Conservation (phyloP, 2,113 vertebrate species). For the Hypomesus transpacificus region DNA sequence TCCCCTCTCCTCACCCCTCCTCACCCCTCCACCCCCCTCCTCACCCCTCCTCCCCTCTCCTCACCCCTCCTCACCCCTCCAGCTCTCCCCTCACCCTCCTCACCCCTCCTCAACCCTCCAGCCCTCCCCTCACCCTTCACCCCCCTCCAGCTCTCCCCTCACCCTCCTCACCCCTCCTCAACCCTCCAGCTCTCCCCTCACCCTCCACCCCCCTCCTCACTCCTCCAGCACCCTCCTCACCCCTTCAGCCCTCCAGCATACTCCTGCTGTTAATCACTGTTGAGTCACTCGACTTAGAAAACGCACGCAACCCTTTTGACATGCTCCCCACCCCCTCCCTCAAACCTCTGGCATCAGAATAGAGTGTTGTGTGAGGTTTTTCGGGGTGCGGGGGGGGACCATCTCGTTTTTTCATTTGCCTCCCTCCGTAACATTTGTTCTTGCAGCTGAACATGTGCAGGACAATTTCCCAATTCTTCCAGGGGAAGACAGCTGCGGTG, state of each 20-base stretch:
- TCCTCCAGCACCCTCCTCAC: background rate
- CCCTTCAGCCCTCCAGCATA: background rate
- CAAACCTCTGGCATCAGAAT: background rate
- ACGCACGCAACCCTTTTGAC: slow-evolving; percentile 50
- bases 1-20: background rate
- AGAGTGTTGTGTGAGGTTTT: background rate
- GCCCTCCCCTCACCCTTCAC: slow-evolving; percentile 3
- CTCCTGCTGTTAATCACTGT: slow-evolving; percentile 22
- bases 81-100: slow-evolving; percentile 5
- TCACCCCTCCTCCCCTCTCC: background rate
- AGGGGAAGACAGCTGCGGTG: slow-evolving; percentile 85
- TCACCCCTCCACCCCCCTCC: background rate
- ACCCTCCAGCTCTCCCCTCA: background rate
- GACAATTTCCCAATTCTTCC: slow-evolving; percentile 85
- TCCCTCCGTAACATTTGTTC: slow-evolving; percentile 82
- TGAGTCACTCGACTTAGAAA: slow-evolving; percentile 37
- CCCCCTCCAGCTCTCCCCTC: background rate
- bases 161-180: slow-evolving; percentile 20
- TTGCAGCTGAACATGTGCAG: slow-evolving; percentile 84
- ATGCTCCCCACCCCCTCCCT: slow-evolving; percentile 28
- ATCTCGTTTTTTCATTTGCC: slow-evolving; percentile 82
- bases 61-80: background rate
- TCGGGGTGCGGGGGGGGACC: slow-evolving; percentile 43
- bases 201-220: slow-evolving; percentile 16
- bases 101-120: slow-evolving; percentile 25